These are phyloP conservation scores for Caenorhabditis wallacei DNA, from an alignment of 2,888 invertebrate species.

Conservation along the genomic window DNA sequence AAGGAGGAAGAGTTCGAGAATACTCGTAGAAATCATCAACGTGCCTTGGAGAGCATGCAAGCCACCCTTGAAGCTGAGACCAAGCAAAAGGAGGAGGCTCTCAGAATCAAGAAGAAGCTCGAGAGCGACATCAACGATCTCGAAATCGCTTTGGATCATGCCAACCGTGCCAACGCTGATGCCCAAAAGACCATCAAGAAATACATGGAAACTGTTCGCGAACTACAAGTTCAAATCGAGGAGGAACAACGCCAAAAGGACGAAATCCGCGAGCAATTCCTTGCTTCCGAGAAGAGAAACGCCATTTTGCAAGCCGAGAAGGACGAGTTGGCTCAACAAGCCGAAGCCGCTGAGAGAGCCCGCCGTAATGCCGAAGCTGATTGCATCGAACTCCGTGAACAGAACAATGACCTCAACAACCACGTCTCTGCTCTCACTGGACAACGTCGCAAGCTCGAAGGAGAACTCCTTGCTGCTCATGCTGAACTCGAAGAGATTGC, in stretches of 20 bases:
- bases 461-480: constrained; percentile 96
- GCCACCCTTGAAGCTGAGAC: constrained; percentile 82
- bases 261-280: constrained; percentile 94
- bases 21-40: constrained; percentile 97
- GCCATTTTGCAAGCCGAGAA: constrained; percentile 98
- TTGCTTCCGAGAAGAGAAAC: constrained; percentile 97
- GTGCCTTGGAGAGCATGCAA: constrained; percentile 99
- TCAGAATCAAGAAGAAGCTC: constrained; percentile 99
- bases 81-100: constrained; percentile 88
- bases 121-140: constrained; percentile 95
- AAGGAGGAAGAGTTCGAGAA: constrained; percentile 99
- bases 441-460: constrained; percentile 99
- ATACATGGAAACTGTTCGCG: constrained; percentile 96
- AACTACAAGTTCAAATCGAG: constrained; percentile 87
- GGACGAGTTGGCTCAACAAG: constrained; percentile 90
- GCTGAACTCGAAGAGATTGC: constrained; percentile 98
- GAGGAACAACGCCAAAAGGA: constrained; percentile 98
- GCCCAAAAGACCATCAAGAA: constrained; percentile 92
- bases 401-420: constrained; percentile 96
- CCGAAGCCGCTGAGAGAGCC: constrained; percentile 91
- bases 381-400: constrained; percentile 97
- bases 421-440: constrained; percentile 91
- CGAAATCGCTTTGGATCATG: constrained; percentile 98
- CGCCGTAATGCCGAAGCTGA: constrained; percentile 99
- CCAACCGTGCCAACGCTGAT: constrained; percentile 89